Conservation (phyloP, 1,140 invertebrate species). For the Aphaenogaster floridana region DNA sequence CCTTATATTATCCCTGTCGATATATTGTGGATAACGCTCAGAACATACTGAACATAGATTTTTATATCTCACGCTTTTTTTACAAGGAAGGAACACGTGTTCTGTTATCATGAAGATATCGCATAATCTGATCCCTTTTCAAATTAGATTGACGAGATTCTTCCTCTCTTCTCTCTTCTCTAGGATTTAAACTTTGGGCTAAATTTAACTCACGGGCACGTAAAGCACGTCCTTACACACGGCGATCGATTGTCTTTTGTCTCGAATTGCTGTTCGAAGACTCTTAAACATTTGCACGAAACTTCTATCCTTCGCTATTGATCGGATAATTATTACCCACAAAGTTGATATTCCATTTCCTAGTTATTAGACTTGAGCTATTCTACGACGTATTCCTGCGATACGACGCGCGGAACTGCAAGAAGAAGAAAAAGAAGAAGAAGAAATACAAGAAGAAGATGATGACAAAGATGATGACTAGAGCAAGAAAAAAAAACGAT, state of each 20-base stretch:
- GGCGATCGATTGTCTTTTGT: conserved; percentile 39
- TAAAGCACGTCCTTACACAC: conserved; percentile 23
- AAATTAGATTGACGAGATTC: neutral
- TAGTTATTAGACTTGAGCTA: conserved; percentile 10
- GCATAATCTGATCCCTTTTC: neutral
- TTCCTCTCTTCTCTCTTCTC: neutral
- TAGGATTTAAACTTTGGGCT: neutral
- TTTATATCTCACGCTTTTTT: neutral
- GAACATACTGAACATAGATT: neutral
- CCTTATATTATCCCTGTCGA: neutral
- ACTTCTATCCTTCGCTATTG: conserved; percentile 21
- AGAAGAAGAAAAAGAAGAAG: neutral
- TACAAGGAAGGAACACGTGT: neutral
- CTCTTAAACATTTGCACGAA: conserved; percentile 15
- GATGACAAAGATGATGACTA: neutral
- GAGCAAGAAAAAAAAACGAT: conserved; percentile 13
- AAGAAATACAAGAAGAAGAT: neutral
- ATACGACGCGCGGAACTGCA: neutral
- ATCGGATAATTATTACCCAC: conserved; percentile 32
- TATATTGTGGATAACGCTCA: neutral
- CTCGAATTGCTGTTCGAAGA: conserved; percentile 30
- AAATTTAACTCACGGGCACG: conserved; percentile 37
- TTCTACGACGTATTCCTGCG: neutral
- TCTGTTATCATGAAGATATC: neutral
- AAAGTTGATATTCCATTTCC: neutral